These are phyloP conservation scores for Falcunculus frontatus DNA, from an alignment of 2,113 vertebrate species.

Conservation along the genomic window DNA sequence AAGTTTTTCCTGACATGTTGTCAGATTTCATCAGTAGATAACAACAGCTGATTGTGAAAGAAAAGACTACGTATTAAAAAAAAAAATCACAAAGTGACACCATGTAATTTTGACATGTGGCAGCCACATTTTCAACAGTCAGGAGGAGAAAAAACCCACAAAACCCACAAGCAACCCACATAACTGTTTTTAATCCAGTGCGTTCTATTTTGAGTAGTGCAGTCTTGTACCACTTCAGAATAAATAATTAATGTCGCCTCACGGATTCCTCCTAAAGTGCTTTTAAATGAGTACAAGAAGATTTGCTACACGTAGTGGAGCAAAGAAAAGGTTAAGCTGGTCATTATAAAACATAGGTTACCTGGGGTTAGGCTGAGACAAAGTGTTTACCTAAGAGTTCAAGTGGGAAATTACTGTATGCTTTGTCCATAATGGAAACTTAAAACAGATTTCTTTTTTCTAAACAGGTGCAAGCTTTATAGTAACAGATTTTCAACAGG, in stretches of 20 bases:
- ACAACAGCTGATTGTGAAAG: slow-evolving; percentile 12
- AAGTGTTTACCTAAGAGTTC: background rate
- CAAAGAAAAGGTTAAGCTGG: slow-evolving; percentile 31
- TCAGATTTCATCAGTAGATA: slow-evolving; percentile 10
- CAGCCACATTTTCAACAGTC: slow-evolving; percentile 7
- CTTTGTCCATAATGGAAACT: background rate
- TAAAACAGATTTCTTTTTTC: background rate
- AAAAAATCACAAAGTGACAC: background rate
- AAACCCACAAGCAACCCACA: background rate
- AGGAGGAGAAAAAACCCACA: background rate
- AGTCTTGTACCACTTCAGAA: background rate
- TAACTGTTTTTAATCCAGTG: background rate
- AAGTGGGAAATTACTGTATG: slow-evolving; percentile 17
- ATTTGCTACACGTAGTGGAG: background rate
- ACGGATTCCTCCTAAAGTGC: background rate
- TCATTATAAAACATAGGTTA: background rate
- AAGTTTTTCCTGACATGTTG: slow-evolving; percentile 25
- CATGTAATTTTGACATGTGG: background rate
- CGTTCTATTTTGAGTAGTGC: background rate
- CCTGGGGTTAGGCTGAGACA: background rate
- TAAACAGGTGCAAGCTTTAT: background rate
- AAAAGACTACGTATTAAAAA: background rate
- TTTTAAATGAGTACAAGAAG: background rate
- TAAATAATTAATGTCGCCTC: background rate
- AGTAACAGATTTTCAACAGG: background rate